Conservation (phyloP, 2,113 vertebrate genomes). For the Serinus canaria region DNA sequence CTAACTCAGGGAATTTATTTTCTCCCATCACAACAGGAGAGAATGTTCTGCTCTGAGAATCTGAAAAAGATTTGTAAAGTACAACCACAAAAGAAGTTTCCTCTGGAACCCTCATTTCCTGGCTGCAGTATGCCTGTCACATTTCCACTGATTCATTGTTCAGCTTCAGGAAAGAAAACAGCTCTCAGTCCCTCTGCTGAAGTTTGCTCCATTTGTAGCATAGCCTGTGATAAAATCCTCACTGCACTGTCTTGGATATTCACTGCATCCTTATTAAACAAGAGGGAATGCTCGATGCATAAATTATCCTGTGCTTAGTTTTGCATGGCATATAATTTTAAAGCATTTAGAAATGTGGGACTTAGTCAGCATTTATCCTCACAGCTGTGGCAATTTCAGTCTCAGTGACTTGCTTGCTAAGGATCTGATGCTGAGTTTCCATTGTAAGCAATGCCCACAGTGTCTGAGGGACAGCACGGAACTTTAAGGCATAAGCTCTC, state of each 20-base stretch:
- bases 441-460: neutral
- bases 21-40: neutral
- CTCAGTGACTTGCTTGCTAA: neutral
- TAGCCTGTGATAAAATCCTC: neutral
- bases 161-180: neutral
- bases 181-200: neutral
- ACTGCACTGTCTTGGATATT: neutral
- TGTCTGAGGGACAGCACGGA: neutral
- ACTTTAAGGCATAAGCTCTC: neutral
- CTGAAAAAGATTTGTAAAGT: neutral
- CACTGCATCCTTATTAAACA: neutral
- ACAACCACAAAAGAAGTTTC: neutral
- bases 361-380: neutral
- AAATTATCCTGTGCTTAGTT: neutral
- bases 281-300: neutral
- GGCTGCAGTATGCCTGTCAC: neutral
- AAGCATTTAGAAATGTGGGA: neutral
- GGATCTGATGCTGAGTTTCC: neutral
- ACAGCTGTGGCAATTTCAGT: neutral
- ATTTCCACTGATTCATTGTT: neutral
- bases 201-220: neutral
- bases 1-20: neutral
- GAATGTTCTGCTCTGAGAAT: neutral
- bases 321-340: neutral
- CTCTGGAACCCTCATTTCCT: neutral